Evolutionary conservation across 2,888 invertebrate genomes (phyloP), one percentile per base, ranked within the genome.

Genomic region (Cylindroiulus punctatus): DNA sequence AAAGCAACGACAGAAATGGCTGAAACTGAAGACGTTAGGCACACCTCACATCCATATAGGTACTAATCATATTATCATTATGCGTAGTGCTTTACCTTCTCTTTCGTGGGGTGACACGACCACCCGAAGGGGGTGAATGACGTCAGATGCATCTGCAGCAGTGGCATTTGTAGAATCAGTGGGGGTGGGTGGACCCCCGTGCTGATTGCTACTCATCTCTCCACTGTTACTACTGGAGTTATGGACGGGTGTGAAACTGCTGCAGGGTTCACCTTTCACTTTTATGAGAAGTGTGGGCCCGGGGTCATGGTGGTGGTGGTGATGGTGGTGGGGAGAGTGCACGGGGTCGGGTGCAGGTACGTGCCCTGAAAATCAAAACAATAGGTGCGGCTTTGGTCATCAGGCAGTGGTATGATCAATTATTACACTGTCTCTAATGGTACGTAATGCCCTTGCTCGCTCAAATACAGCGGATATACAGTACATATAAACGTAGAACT

Each of bases 241-340:
- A 76, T 76, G 76, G 76, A 76, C 84, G 52, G 84, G 84, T 52
- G 84, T 84, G 57, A 52, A 84, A 84, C 76, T 17, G 86, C 57
- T 86, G 76, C 76, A 76, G 81, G 42, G 44, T 65, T 86, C 86
- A 84, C 52, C 84, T 86, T 86, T 86, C 84, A 86, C 86, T 84
- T 84, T 86, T 84, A 84, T 44, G 36, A 76, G 76, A 76, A 76
- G 76, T 76, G 76, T 76, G 76, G 76, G n/a, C 83, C 84, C 86
- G 40, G 52, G 86, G 57, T 44, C 42, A 47, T 83, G 84, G 84
- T 83, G 84, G 83, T 83, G 83, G 32, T 83, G 83, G 83, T 83
- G 81, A 26, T 81, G 84, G 84, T 83, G 84, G 84, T 84, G 84
- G 86, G 86, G 86, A 86, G 86, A 86, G 86, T 86, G 86, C 86